Evolutionary conservation across 2,888 invertebrate species (phyloP).

Genomic region (Julus scanicus): DNA sequence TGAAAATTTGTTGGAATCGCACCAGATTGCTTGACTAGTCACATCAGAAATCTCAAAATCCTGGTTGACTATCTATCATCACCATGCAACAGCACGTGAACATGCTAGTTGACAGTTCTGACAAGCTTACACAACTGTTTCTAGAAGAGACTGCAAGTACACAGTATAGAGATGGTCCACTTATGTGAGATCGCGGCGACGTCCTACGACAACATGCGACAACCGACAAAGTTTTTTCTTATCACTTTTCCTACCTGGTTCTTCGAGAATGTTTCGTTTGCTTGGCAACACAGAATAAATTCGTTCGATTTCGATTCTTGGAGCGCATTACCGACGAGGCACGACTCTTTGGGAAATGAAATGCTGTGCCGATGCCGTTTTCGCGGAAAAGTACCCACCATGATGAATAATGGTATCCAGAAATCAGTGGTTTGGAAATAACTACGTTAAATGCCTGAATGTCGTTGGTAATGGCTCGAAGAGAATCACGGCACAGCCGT

Average conservation of each 20-base stretch:
- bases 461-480: neutral
- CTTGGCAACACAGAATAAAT: neutral
- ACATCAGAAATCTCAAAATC: no score
- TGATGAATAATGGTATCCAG: neutral
- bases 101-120: no score
- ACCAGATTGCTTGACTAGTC: no score
- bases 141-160: no score
- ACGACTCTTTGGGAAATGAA: neutral
- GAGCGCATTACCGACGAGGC: neutral
- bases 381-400: neutral
- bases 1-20: no score
- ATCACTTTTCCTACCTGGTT: constrained; percentile 1
- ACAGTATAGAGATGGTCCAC: no score
- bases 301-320: neutral
- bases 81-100: no score
- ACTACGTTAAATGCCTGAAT: neutral
- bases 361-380: constrained; percentile 10
- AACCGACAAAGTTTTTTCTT: neutral
- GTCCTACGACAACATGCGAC: neutral
- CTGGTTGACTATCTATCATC: no score
- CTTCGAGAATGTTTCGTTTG: neutral
- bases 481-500: constrained; percentile 22
- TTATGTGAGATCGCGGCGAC: neutral
- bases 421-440: neutral
- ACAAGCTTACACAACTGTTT: no score